These are phyloP conservation scores for Gallinago solitaria DNA, from an alignment of 2,797 vertebrate species.

Conservation along the genomic window DNA sequence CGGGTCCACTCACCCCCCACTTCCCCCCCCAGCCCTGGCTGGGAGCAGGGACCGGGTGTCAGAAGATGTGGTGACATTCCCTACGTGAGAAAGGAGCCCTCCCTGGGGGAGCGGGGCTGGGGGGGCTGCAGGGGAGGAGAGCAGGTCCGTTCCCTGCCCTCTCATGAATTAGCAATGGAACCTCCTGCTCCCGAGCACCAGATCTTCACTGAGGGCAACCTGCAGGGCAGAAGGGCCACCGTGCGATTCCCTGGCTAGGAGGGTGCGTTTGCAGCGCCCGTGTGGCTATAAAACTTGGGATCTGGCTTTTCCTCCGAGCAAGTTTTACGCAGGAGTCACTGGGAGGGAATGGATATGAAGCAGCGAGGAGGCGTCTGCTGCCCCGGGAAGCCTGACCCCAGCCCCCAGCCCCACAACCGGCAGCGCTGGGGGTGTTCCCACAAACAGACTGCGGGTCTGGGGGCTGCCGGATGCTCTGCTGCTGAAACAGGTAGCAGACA, in stretches of 20 bases:
- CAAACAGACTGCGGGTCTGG: not conserved
- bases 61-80: not conserved
- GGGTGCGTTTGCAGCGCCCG: not conserved
- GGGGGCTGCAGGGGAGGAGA: not conserved
- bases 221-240: not conserved
- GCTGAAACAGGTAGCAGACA: accelerated
- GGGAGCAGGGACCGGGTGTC: not conserved
- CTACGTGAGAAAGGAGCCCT: not conserved
- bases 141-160: not conserved
- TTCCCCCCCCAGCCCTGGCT: too few relatives aligned
- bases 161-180: not conserved
- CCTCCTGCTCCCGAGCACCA: not conserved
- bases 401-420: not conserved
- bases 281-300: not conserved
- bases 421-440: accelerated
- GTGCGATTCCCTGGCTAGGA: not conserved
- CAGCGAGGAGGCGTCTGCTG: not conserved
- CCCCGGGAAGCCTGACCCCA: not conserved
- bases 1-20: accelerated
- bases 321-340: not conserved
- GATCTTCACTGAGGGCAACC: not conserved
- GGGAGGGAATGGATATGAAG: not conserved
- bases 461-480: accelerated
- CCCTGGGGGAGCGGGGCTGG: not conserved
- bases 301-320: not conserved